Base-by-base conservation (phyloP, 2,888 invertebrate genomes). In the Lysandra coridon region DNA sequence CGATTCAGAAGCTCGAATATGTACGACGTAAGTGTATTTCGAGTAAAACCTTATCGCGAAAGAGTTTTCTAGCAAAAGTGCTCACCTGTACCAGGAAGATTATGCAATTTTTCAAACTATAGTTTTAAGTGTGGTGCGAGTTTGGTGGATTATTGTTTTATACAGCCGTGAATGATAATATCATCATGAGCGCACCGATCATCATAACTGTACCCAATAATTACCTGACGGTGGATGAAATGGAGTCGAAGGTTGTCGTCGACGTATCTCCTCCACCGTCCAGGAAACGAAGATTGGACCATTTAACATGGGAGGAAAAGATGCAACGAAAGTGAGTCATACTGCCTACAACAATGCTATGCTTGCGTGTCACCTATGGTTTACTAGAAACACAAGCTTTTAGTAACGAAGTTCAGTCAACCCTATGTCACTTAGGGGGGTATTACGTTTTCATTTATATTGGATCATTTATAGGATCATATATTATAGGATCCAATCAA, bases 291-390 rank as follows among this genome's bases (percentile, higher is more conserved):
- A 95, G 97, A 79, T 92, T 98, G 85, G 98, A 98, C 88, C 98
- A 98, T 88, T 91, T 98, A 73, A 95, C 97, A 80, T 97, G 97
- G 96, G 98, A 98, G 87, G 98, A 98, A 89, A 98, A 98, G 88
- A 95, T 98, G 85, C 97, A 98, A 90, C 95, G 98, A 88, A 98
- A 98, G 98, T 98, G 92, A 95, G 97, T 96, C 73, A 79, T 85
- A 64, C 78, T 80, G 83, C 77, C 81, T 78, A 82, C 88, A 89
- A 86, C 82, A 23, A 33, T 44, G 57, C n/a, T 73, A 60, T 80
- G 81, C 78, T 33, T 79, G 78, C 80, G 81, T 82, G 79, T 80
- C 78, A 80, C 30, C 60, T 37, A 44, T 44, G 23, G 5, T 57
- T 40, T 44, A 17, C 64, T 44, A 40, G 17, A 40, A 17, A 78